Conservation (phyloP, 2,113 vertebrate genomes). For the Cebidichthys violaceus region DNA sequence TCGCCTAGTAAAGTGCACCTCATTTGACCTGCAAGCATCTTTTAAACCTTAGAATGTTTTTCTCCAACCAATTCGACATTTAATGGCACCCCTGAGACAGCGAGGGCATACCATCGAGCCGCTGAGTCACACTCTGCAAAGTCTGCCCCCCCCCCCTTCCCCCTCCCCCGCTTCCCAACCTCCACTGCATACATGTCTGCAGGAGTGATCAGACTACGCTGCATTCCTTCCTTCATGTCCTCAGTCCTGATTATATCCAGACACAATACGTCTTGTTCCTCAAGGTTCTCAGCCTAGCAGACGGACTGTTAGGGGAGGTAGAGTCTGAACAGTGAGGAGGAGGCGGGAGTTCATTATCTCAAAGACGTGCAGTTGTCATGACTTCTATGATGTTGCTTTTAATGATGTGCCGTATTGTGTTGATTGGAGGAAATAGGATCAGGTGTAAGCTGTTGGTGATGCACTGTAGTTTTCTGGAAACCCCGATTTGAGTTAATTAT, state of each 20-base stretch:
- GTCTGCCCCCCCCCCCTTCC: conserved; percentile 9
- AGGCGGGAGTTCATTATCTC: conserved; percentile 46
- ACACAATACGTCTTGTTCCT: conserved; percentile 76
- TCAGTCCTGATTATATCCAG: conserved; percentile 79
- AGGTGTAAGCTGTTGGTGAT: background rate
- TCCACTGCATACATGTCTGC: conserved; percentile 65
- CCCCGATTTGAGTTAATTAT: background rate
- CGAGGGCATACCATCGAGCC: conserved; percentile 32
- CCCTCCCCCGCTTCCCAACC: conserved; percentile 25
- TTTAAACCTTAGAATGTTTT: conserved; percentile 41
- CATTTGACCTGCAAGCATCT: conserved; percentile 28
- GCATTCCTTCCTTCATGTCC: conserved; percentile 77
- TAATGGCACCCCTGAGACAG: conserved; percentile 45
- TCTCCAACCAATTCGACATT: conserved; percentile 25
- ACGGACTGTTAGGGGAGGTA: conserved; percentile 25
- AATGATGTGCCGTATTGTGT: conserved; percentile 7
- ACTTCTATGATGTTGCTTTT: conserved; percentile 43
- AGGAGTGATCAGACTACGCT: conserved; percentile 70
- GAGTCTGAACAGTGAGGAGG: conserved; percentile 12
- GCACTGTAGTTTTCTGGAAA: background rate
- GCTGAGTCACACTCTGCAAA: conserved; percentile 52
- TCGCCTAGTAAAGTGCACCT: conserved; percentile 1
- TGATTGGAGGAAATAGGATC: conserved; percentile 20
- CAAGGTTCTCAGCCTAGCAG: conserved; percentile 55
- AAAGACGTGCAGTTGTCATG: conserved; percentile 45